Evolutionary conservation across 2,113 vertebrate genomes (phyloP), one percentile per base, ranked within the genome.

Genomic region (Neomonachus schauinslandi): DNA sequence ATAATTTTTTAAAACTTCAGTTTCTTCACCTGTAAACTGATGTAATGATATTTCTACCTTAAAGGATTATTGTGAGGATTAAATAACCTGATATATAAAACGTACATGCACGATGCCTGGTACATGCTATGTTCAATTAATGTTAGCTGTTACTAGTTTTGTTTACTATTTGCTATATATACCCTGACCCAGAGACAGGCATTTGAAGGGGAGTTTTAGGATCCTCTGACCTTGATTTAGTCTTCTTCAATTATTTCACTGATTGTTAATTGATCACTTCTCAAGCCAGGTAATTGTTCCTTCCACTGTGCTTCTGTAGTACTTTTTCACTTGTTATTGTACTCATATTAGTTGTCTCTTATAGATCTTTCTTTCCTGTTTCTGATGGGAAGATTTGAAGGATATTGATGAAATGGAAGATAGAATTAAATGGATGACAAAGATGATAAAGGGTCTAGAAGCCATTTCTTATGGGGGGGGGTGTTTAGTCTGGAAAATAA

Each of bases 361-460:
- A 63, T 28, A 31, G 89, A n/a, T 76, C 24, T 80, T 90, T 69
- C 26, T 92, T 84, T 76, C 28, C 19, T 87, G 16, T 90, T 95
- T 95, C 21, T 53, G 36, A 51, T 96, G n/a, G 69, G 22, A 91
- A 80, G 10, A 85, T 81, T 93, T 93, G 69, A 76, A 95, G 51
- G 28, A 7, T 87, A 71, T 51, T 51, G 28, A 59, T 83, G 14
- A 79, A 84, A 80, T 67, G 31, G 7, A 94, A 96, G 55, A 80
- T 67, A 74, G 14, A 80, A 71, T 89, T 93, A 53, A 89, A 65
- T 93, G 15, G 5, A 57, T 91, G 11, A 42, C 12, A 93, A 77
- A 49, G 36, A 79, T 76, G 55, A 39, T 59, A 11, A 93, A 92
- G 39, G 14, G 1, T 46, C 55, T 89, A 84, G 31, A 85, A 89